phyloP scores from a whole-genome alignment of 2,797 vertebrate genomes.

The Acanthiza pusilla region DNA sequence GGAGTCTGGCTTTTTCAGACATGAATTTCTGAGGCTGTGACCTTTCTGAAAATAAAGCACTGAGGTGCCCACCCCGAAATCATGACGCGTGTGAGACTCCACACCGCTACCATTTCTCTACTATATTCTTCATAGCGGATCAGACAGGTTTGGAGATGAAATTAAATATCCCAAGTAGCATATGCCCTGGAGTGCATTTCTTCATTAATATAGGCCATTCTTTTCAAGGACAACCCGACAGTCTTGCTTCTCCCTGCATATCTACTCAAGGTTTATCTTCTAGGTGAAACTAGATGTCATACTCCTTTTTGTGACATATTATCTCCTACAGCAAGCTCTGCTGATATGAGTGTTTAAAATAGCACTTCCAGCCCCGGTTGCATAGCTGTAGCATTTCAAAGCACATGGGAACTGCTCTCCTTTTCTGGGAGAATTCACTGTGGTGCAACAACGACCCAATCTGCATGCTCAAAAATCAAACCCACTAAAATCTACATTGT shows the following conservation, averaged over 20 bases:
- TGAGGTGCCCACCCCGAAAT: background rate
- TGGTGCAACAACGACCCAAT: background rate
- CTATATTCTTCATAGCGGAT: background rate
- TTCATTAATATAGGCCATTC: slow-evolving; percentile 53
- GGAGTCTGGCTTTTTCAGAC: background rate
- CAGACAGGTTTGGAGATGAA: slow-evolving; percentile 13
- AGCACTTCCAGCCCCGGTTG: slow-evolving; percentile 17
- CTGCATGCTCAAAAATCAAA: background rate
- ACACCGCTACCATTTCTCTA: background rate
- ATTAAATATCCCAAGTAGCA: slow-evolving; percentile 43
- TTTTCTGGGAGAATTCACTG: background rate
- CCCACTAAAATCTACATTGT: background rate
- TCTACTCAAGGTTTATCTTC: slow-evolving; percentile 59
- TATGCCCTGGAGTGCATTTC: slow-evolving; percentile 39
- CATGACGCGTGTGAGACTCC: background rate
- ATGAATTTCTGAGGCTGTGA: background rate
- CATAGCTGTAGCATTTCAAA: slow-evolving; percentile 42
- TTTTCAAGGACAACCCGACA: slow-evolving; percentile 56
- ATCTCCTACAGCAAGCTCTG: slow-evolving; percentile 58
- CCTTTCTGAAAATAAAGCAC: background rate
- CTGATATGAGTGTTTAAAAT: slow-evolving; percentile 64
- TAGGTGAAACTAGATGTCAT: slow-evolving; percentile 61
- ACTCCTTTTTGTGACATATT: slow-evolving; percentile 60
- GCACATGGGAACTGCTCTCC: slow-evolving; percentile 20
- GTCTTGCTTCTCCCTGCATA: slow-evolving; percentile 47